A percentile compares a stretch with the other conserved stretches of the same genome.
Evolutionary conservation across 2,888 invertebrate genomes (phyloP).

Genomic region (Metallyticus violacea): DNA sequence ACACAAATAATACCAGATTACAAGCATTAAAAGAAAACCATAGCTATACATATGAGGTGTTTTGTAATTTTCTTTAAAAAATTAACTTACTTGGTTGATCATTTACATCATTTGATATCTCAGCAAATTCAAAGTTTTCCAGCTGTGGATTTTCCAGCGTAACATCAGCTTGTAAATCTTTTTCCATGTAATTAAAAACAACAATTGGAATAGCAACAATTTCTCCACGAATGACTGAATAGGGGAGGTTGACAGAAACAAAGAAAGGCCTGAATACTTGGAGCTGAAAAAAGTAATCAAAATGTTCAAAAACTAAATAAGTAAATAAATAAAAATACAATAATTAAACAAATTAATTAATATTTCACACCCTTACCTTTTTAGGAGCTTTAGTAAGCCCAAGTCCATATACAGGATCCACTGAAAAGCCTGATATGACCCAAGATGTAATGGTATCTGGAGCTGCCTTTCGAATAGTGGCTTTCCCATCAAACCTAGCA

Average conservation of each 20-base stretch:
- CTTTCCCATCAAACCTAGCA: constrained; percentile 35
- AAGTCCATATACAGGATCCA: constrained; percentile 72
- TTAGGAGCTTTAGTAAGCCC: constrained; percentile 67
- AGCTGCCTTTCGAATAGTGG: constrained; percentile 56
- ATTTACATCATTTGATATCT: constrained; percentile 71
- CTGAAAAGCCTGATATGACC: constrained; percentile 78
- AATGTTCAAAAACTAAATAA: constrained; percentile 11
- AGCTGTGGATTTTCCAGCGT: constrained; percentile 74
- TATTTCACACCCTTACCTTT: constrained; percentile 47
- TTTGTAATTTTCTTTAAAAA: neutral
- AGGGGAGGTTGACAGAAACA: constrained; percentile 82
- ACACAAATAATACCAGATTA: neutral
- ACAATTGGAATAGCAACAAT: constrained; percentile 83
- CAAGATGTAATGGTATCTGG: constrained; percentile 84
- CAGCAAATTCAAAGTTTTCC: constrained; percentile 77
- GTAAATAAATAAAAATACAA: neutral
- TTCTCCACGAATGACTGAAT: constrained; percentile 86
- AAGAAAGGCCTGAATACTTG: constrained; percentile 83
- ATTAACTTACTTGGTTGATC: constrained; percentile 62
- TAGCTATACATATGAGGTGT: neutral
- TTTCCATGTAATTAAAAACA: constrained; percentile 83
- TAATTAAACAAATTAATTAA: neutral
- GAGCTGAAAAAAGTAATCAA: constrained; percentile 44
- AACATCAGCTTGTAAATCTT: constrained; percentile 74
- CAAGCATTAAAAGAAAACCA: neutral